Evolutionary conservation across 2,113 vertebrate genomes (phyloP).

Genomic region (Myrmecophaga tridactyla): DNA sequence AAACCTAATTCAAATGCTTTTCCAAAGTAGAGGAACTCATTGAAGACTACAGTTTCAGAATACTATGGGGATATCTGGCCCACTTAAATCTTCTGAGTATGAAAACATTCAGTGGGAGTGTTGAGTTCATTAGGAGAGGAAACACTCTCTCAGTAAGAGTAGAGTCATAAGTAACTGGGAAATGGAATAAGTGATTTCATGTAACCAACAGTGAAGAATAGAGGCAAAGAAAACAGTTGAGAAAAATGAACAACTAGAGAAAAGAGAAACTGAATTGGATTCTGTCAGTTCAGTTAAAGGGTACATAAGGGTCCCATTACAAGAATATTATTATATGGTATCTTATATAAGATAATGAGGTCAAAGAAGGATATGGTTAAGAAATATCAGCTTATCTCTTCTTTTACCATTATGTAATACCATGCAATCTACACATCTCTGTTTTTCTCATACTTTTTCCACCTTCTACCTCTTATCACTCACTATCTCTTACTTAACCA

Average conservation of each 20-base stretch:
- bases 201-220: neutral
- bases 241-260: neutral
- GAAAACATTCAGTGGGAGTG: neutral
- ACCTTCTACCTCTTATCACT: neutral
- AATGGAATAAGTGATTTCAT: constrained; percentile 13
- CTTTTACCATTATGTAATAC: neutral
- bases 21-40: neutral
- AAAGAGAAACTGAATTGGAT: neutral
- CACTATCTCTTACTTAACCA: neutral
- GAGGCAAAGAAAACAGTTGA: neutral
- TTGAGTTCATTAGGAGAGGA: neutral
- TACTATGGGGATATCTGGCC: neutral
- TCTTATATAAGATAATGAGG: neutral
- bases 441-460: neutral
- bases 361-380: neutral
- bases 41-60: constrained; percentile 3
- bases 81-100: neutral
- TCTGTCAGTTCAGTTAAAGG: neutral
- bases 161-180: neutral
- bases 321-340: neutral
- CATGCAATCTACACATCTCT: neutral
- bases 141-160: neutral
- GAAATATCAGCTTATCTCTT: neutral
- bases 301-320: neutral
- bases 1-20: constrained; percentile 22